Evolutionary conservation across 2,113 vertebrate species (phyloP).

Genomic region (Ammospiza nelsoni): DNA sequence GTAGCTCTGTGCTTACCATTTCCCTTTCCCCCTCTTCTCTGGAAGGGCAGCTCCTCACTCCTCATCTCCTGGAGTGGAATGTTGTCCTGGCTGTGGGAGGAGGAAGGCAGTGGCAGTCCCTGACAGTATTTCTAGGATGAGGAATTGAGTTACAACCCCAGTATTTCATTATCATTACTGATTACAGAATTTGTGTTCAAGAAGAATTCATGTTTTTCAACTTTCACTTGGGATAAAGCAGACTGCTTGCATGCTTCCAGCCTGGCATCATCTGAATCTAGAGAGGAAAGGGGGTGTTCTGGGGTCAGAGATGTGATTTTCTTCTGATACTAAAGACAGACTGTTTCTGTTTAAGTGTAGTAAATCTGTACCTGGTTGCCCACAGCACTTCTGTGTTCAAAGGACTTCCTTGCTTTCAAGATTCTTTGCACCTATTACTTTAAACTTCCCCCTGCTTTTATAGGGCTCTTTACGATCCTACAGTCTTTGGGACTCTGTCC

Average conservation of each 20-base stretch:
- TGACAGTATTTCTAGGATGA: not conserved
- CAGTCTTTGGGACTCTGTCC: not conserved
- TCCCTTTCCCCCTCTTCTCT: not conserved
- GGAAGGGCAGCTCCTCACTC: not conserved
- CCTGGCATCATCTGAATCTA: not conserved
- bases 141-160: not conserved
- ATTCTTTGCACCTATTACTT: not conserved
- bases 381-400: not conserved
- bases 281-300: not conserved
- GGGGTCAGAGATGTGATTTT: not conserved
- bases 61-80: not conserved
- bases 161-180: not conserved
- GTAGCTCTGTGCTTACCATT: not conserved
- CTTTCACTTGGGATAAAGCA: not conserved
- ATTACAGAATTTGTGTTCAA: not conserved
- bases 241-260: not conserved
- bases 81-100: not conserved
- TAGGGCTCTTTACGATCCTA: not conserved
- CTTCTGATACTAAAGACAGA: not conserved
- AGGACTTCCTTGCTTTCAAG: not conserved
- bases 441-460: not conserved
- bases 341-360: not conserved
- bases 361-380: not conserved
- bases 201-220: not conserved
- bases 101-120: not conserved